Conservation (phyloP, 2,113 vertebrate genomes). For the Monopterus albus region DNA sequence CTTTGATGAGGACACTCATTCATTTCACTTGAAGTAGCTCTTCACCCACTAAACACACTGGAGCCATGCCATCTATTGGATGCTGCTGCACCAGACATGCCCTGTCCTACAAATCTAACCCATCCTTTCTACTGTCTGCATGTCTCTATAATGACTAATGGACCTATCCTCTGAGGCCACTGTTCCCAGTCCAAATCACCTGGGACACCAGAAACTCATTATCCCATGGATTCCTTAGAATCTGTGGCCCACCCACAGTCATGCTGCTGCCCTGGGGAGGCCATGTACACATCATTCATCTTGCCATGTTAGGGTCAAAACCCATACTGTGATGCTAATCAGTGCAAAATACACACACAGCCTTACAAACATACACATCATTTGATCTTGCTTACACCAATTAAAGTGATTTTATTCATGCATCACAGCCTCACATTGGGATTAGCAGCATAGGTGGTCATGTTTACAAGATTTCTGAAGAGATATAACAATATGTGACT, state of each 20-base stretch:
- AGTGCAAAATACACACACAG: conserved; percentile 25
- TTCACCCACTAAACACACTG: conserved; percentile 35
- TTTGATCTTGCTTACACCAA: conserved; percentile 31
- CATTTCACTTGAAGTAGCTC: conserved; percentile 45
- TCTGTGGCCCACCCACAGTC: conserved; percentile 52
- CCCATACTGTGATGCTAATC: conserved; percentile 38
- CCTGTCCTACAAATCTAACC: conserved; percentile 43
- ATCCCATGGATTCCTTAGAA: conserved; percentile 36
- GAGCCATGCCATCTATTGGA: conserved; percentile 42
- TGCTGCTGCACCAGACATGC: conserved; percentile 64
- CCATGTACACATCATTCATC: conserved; percentile 36
- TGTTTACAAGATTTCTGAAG: background rate
- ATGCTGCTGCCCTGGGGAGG: conserved; percentile 6
- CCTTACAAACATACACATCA: conserved; percentile 11
- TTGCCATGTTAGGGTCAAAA: conserved; percentile 28
- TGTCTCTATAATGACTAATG: conserved; percentile 59
- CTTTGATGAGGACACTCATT: conserved; percentile 21
- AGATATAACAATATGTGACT: conserved; percentile 12
- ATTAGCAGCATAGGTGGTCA: conserved; percentile 38
- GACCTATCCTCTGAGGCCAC: conserved; percentile 25
- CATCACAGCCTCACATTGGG: conserved; percentile 12
- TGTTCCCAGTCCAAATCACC: conserved; percentile 61
- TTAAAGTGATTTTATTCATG: conserved; percentile 30
- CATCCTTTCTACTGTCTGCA: conserved; percentile 39
- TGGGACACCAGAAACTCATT: conserved; percentile 53